A percentile compares a stretch with the other conserved stretches of the same genome.
phyloP scores from a whole-genome alignment of 2,113 vertebrate genomes.

The Nematolebias whitei region DNA sequence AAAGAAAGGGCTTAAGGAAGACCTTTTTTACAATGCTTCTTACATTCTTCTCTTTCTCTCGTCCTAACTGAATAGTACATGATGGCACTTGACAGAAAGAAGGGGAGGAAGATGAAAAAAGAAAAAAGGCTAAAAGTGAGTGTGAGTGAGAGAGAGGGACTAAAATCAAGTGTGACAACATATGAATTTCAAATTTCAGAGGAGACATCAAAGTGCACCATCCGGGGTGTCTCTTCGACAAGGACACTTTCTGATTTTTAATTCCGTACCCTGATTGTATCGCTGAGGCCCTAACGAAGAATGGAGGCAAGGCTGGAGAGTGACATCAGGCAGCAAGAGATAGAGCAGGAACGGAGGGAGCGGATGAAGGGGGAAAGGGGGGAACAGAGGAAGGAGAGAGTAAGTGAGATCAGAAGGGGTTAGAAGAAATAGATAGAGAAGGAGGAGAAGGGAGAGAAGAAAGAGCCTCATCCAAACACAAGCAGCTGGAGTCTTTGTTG shows the following conservation, averaged over 20 bases:
- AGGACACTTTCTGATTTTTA: conserved; percentile 85
- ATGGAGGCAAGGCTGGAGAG: conserved; percentile 66
- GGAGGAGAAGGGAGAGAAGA: conserved; percentile 79
- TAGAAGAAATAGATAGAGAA: conserved; percentile 73
- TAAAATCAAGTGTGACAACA: conserved; percentile 86
- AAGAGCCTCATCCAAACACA: conserved; percentile 79
- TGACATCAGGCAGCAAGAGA: conserved; percentile 71
- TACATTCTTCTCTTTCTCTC: conserved; percentile 49
- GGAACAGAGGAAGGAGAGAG: conserved; percentile 53
- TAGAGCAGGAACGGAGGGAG: conserved; percentile 59
- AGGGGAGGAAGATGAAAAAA: conserved; percentile 39
- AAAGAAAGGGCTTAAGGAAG: conserved; percentile 69
- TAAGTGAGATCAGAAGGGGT: conserved; percentile 76
- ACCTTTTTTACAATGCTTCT: conserved; percentile 70
- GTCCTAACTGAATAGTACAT: conserved; percentile 77
- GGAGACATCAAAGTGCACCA: conserved; percentile 83
- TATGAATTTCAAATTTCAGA: conserved; percentile 86
- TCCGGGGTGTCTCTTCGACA: conserved; percentile 80
- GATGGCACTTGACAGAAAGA: conserved; percentile 69
- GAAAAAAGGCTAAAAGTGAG: conserved; percentile 31
- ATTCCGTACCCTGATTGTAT: conserved; percentile 85
- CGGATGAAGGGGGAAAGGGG: conserved; percentile 1
- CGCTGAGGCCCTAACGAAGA: conserved; percentile 79
- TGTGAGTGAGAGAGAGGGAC: conserved; percentile 40
- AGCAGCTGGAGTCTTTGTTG: conserved; percentile 81